phyloP scores from a whole-genome alignment of 2,888 invertebrate genomes.

The Bhutanitis thaidina region DNA sequence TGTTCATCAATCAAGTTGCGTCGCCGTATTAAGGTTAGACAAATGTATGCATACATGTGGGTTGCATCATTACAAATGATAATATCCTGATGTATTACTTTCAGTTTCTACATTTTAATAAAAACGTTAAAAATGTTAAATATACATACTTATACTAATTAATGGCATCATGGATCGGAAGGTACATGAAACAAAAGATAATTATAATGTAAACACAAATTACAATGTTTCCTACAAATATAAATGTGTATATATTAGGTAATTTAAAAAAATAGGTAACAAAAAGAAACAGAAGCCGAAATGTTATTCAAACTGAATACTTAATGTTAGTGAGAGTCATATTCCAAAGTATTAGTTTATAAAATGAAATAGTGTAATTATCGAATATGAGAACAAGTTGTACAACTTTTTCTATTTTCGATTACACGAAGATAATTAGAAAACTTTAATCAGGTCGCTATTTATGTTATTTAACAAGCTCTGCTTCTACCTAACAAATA shows the following conservation, averaged over 20 bases:
- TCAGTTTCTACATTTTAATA: background rate
- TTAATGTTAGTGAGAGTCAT: too few species aligned
- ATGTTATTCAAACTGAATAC: too few species aligned
- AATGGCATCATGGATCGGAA: conserved; percentile 57
- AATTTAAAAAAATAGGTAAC: too few species aligned
- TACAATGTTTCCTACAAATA: too few species aligned
- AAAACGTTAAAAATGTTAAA: conserved; percentile 3
- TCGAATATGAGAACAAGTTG: conserved; percentile 3
- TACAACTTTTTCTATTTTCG: conserved; percentile 48
- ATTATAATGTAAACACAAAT: conserved; percentile 30
- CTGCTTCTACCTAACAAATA: background rate
- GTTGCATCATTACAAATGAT: conserved; percentile 3
- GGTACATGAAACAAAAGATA: conserved; percentile 72
- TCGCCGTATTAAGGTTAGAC: conserved; percentile 33
- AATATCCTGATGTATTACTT: conserved; percentile 20
- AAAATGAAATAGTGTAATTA: background rate
- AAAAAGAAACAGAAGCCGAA: too few species aligned
- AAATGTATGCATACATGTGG: conserved; percentile 17
- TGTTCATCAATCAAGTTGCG: conserved; percentile 30
- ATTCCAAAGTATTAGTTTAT: background rate
- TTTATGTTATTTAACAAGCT: conserved; percentile 28
- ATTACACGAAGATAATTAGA: conserved; percentile 43
- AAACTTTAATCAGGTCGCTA: conserved; percentile 41
- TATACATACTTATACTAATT: conserved; percentile 72
- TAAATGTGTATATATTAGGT: too few species aligned